Base-by-base conservation (phyloP, 2,113 vertebrate species). In the Microcebus tavaratra region DNA sequence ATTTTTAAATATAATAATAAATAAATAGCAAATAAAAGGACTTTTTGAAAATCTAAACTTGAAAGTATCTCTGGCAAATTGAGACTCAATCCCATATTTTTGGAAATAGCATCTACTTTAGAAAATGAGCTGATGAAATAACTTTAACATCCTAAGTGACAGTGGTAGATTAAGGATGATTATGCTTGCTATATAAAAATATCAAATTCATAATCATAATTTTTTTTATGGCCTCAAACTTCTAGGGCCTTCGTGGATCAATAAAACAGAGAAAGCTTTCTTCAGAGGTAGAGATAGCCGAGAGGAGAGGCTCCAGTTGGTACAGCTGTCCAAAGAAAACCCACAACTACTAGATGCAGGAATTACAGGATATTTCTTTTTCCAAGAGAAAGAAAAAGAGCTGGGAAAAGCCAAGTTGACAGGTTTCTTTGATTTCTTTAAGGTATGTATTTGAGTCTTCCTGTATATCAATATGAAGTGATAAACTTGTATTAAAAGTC, bases 391-490 rank as follows among this genome's bases (percentile, higher is more conserved):
- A 91, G 99, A 99, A 97, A 99, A 99, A 88, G 98, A 99, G 3
- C 98, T 99, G 17, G 99, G 99, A 55, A 99, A 99, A 98, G 98
- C 98, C 29, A 98, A 98, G 1, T 98, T 99, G 42, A 99, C 99
- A 95, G 99, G 99, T 65, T 99, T 99, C 98, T 99, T 99, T 98
- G 99, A 99, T 98, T 99, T 99, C 97, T 99, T 99, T 97, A 99
- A 99, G 99, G 99, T 99, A 98, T 72, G 87, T 80, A 59, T 96
- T 75, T 25, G 91, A 91, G 53, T 97, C 85, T 76, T 61, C 84
- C 21, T 91, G 5, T 63, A 42, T 59, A 42, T 59, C 10, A 48
- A 63, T 95, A 76, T 80, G 39, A 92, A 95, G 73, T 95, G 29
- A 61, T 91, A 75, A 87, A 95, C 6, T 78, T 50, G 2, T 42